Evolutionary conservation across 2,797 vertebrate species (phyloP).

Genomic region (Ctenopoma multispine): DNA sequence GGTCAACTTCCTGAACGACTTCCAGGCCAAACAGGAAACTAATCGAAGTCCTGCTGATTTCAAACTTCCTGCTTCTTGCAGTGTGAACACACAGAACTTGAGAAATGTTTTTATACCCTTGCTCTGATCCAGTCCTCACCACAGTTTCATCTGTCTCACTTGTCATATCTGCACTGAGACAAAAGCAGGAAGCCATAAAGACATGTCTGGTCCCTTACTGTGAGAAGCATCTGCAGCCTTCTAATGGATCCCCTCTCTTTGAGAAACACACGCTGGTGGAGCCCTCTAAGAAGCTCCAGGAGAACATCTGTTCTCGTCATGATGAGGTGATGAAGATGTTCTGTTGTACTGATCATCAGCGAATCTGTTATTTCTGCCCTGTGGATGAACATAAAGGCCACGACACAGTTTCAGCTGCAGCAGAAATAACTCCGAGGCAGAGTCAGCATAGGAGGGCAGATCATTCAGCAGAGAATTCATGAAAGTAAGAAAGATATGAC

Average conservation of each 20-base stretch:
- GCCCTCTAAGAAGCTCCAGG: background rate
- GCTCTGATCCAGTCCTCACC: too few relatives aligned
- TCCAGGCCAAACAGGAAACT: too few relatives aligned
- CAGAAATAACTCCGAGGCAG: conserved; percentile 7
- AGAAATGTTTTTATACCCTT: too few relatives aligned
- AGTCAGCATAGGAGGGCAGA: too few relatives aligned
- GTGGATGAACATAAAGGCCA: background rate
- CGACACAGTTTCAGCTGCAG: conserved; percentile 15
- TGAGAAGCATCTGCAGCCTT: background rate
- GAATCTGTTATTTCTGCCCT: too few relatives aligned
- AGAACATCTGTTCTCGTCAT: background rate
- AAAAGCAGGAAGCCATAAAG: too few relatives aligned
- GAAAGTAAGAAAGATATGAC: background rate
- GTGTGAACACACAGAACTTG: too few relatives aligned
- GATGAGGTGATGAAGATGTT: background rate
- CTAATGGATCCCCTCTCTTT: background rate
- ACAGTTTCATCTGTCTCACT: background rate
- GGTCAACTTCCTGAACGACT: too few relatives aligned
- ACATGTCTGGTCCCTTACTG: background rate
- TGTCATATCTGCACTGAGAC: background rate
- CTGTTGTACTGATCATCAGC: too few relatives aligned
- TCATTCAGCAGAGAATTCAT: background rate
- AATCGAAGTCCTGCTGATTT: too few relatives aligned
- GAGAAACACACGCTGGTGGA: background rate
- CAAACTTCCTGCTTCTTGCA: too few relatives aligned